These are phyloP conservation scores for Pectinophora gossypiella DNA, from an alignment of 1,140 invertebrate genomes.

Conservation along the genomic window DNA sequence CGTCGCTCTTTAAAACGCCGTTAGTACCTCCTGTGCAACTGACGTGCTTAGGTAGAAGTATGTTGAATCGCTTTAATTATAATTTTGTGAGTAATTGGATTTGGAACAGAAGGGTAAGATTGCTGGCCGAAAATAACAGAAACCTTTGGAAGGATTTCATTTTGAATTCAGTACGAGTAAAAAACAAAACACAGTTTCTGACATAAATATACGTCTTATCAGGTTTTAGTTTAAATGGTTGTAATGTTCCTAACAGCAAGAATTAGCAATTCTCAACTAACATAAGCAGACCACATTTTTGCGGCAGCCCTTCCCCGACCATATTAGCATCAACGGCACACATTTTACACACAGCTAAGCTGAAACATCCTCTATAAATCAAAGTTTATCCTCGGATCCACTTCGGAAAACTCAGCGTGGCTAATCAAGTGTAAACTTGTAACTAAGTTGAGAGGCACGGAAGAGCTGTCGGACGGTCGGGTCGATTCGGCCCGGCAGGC, in stretches of 20 bases:
- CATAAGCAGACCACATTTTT: no score
- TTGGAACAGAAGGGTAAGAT: no score
- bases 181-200: no score
- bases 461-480: background rate
- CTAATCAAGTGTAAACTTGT: conserved; percentile 54
- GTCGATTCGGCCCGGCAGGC: background rate
- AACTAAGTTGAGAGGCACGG: conserved; percentile 20
- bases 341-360: conserved; percentile 6
- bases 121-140: no score
- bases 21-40: conserved; percentile 33
- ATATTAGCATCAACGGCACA: background rate
- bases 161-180: no score
- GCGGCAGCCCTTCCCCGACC: background rate
- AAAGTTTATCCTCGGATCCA: background rate
- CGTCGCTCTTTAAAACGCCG: conserved; percentile 46
- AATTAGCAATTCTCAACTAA: no score
- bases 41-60: conserved; percentile 20
- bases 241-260: no score
- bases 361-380: background rate
- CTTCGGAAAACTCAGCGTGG: conserved; percentile 17
- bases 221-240: no score
- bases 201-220: no score
- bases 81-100: no score
- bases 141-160: no score
- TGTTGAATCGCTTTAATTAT: background rate